These are phyloP conservation scores for Psittacula cyanocephala DNA, from an alignment of 2,113 vertebrate genomes.

Conservation along the genomic window DNA sequence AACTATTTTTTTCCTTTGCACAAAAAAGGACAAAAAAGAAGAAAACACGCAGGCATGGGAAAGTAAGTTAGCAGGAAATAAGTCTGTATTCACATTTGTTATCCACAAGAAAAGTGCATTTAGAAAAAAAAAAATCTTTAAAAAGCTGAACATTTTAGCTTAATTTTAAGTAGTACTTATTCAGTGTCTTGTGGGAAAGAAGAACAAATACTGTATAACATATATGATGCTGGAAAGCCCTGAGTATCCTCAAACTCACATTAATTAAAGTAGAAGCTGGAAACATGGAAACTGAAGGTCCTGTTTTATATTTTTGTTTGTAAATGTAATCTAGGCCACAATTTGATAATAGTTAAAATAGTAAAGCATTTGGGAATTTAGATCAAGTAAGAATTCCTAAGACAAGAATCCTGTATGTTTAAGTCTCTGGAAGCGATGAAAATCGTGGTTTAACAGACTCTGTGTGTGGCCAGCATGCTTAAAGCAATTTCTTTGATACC, in stretches of 20 bases:
- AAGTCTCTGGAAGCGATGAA: not conserved
- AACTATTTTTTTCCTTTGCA: constrained; percentile 43
- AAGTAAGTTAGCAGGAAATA: constrained; percentile 59
- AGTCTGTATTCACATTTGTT: constrained; percentile 46
- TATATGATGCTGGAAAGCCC: not conserved
- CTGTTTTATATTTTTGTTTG: not conserved
- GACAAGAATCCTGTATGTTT: not conserved
- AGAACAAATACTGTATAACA: not conserved
- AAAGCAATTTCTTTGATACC: not conserved
- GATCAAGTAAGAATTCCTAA: not conserved
- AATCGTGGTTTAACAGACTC: not conserved
- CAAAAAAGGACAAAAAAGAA: constrained; percentile 40
- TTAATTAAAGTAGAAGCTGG: not conserved
- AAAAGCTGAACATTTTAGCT: not conserved
- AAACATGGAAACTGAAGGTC: constrained; percentile 7
- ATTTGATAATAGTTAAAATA: not conserved
- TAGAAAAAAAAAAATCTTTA: not conserved
- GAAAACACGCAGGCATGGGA: constrained; percentile 53
- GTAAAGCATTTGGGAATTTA: not conserved
- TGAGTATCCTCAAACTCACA: not conserved
- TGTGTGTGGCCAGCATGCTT: not conserved
- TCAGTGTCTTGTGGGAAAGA: constrained; percentile 7
- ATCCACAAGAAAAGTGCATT: constrained; percentile 21
- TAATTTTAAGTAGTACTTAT: constrained; percentile 53
- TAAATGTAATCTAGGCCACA: not conserved